phyloP scores from a whole-genome alignment of 2,888 invertebrate genomes.

The Tetragonula carbonaria region DNA sequence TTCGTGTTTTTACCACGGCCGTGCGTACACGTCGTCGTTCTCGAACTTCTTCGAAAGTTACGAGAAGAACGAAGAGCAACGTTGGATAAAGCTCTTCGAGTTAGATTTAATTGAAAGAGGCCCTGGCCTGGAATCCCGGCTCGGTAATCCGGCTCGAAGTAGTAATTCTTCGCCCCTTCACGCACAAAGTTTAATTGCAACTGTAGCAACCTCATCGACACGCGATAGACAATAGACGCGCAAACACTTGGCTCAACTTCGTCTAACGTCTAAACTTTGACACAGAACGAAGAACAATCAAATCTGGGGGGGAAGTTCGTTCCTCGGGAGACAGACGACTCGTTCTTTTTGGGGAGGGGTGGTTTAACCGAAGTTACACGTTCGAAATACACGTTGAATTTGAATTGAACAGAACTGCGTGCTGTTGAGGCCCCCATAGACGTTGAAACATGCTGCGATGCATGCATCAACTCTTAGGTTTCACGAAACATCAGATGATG shows the following conservation, averaged over 20 bases:
- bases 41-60: neutral
- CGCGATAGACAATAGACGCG: constrained; percentile 6
- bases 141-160: neutral
- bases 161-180: constrained; percentile 9
- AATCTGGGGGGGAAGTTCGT: neutral
- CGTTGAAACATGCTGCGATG: too few relatives aligned
- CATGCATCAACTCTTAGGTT: too few relatives aligned
- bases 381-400: neutral
- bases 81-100: neutral
- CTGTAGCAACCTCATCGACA: constrained; percentile 12
- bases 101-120: constrained; percentile 4
- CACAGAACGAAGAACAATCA: constrained; percentile 8
- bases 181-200: constrained; percentile 34
- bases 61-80: neutral
- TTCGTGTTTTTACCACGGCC: neutral
- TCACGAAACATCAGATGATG: too few relatives aligned
- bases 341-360: neutral
- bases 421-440: neutral
- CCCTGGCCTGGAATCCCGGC: neutral
- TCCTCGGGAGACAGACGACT: neutral
- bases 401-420: neutral
- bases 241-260: neutral
- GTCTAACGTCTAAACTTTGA: constrained; percentile 5
- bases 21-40: neutral
- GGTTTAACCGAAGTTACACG: constrained; percentile 27